These are phyloP conservation scores for Drosophila tropicalis DNA, from an alignment of 1,140 invertebrate genomes.

Conservation along the genomic window DNA sequence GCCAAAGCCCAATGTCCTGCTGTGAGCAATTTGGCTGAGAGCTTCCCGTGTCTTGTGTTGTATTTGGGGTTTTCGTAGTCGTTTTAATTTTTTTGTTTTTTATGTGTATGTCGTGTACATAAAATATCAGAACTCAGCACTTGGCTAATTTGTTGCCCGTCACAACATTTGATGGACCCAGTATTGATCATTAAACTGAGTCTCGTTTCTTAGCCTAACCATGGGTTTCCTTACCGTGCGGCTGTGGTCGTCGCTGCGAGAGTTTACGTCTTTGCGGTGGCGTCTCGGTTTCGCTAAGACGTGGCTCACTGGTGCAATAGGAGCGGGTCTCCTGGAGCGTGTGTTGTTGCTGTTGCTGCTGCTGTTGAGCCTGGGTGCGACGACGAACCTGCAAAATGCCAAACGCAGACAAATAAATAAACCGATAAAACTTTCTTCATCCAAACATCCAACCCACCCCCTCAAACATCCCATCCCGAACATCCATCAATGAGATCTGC, in stretches of 20 bases:
- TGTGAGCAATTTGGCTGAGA: slow-evolving; percentile 68
- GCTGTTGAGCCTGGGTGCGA: slow-evolving; percentile 73
- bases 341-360: slow-evolving; percentile 74
- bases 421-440: not conserved
- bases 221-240: slow-evolving; percentile 69
- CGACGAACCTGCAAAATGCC: slow-evolving; percentile 67
- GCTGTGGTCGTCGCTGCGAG: slow-evolving; percentile 84
- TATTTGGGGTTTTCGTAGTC: not conserved
- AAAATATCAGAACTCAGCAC: slow-evolving; percentile 52
- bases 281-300: slow-evolving; percentile 82
- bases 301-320: slow-evolving; percentile 81
- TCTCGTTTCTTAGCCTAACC: not conserved
- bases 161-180: slow-evolving; percentile 51
- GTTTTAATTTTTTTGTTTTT: not conserved
- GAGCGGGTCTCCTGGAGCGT: slow-evolving; percentile 76
- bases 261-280: slow-evolving; percentile 83
- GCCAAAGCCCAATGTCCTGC: slow-evolving; percentile 21
- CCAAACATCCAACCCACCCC: not conserved
- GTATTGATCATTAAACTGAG: slow-evolving; percentile 47
- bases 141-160: slow-evolving; percentile 69
- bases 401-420: slow-evolving; percentile 1
- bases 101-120: slow-evolving; percentile 28
- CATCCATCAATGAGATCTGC: slow-evolving; percentile 26
- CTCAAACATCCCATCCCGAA: not conserved
- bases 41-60: slow-evolving; percentile 51